These are phyloP conservation scores for Zapus hudsonius DNA, from an alignment of 2,113 vertebrate genomes.

Conservation along the genomic window DNA sequence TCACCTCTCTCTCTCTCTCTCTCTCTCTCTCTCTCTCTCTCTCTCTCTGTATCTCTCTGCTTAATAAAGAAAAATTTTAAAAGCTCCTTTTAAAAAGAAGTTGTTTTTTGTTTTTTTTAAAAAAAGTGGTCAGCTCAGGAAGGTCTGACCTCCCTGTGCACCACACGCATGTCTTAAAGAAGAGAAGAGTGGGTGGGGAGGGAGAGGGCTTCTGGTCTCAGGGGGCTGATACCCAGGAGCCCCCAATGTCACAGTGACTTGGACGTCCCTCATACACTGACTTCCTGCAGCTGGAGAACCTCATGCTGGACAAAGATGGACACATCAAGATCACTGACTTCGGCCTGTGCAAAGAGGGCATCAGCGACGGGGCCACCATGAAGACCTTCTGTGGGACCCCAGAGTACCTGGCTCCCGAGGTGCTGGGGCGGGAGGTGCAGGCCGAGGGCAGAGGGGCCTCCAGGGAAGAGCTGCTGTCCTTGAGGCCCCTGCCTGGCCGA, in stretches of 20 bases:
- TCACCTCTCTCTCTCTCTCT: too few species aligned
- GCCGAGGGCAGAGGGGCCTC: not conserved
- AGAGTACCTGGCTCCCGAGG: conserved; percentile 96
- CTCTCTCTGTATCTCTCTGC: too few species aligned
- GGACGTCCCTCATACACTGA: accelerated
- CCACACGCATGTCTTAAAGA: too few species aligned
- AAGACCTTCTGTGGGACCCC: conserved; percentile 97
- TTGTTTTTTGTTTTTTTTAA: too few species aligned
- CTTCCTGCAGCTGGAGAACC: conserved; percentile 92
- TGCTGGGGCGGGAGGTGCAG: conserved; percentile 60
- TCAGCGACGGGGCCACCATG: conserved; percentile 96
- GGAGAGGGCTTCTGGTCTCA: not conserved
- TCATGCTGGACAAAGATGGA: conserved; percentile 97
- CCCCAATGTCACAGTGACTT: too few species aligned
- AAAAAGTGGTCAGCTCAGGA: too few species aligned
- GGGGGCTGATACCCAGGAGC: not conserved
- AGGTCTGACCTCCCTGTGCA: too few species aligned
- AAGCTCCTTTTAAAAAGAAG: too few species aligned
- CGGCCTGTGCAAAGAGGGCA: conserved; percentile 95
- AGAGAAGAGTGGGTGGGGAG: too few species aligned
- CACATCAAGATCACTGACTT: conserved; percentile 98
- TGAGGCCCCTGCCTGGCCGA: not conserved
- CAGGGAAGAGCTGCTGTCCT: not conserved
- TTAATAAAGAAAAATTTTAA: too few species aligned
- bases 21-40: too few species aligned